A percentile compares a stretch with the other conserved stretches of the same genome.
These are phyloP conservation scores for Semotilus atromaculatus DNA, from an alignment of 2,797 vertebrate genomes.

Conservation along the genomic window DNA sequence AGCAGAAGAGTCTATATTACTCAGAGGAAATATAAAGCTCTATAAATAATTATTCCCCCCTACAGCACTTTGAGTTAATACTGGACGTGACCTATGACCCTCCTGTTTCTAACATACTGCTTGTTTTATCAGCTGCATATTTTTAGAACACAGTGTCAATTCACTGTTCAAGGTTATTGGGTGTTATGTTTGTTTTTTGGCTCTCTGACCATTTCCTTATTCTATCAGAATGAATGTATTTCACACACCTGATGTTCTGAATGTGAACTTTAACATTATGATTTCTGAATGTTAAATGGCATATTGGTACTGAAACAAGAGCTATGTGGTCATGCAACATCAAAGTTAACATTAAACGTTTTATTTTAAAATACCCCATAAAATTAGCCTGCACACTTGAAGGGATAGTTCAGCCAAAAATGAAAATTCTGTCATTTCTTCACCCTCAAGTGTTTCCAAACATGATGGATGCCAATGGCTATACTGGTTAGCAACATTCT, in stretches of 20 bases:
- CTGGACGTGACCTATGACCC: slow-evolving; percentile 24
- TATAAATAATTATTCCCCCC: not conserved
- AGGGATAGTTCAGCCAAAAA: not conserved
- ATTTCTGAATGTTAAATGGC: not conserved
- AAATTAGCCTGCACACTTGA: not conserved
- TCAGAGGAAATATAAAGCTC: not conserved
- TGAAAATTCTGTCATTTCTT: not conserved
- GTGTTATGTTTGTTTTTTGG: not conserved
- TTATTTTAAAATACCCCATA: not conserved
- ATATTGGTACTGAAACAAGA: not conserved
- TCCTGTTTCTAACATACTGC: slow-evolving; percentile 7
- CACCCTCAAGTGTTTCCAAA: not conserved
- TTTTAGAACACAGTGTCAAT: slow-evolving; percentile 1
- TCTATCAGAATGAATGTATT: not conserved
- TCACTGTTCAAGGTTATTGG: slow-evolving; percentile 5
- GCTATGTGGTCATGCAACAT: not conserved
- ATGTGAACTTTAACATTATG: not conserved
- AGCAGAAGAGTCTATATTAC: not conserved
- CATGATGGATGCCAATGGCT: not conserved
- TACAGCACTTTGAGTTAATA: slow-evolving; percentile 34
- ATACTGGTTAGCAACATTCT: not conserved
- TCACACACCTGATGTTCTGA: not conserved
- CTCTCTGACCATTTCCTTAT: slow-evolving; percentile 2
- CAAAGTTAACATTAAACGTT: not conserved
- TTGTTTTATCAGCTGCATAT: slow-evolving; percentile 25